Conservation (phyloP, 2,113 vertebrate species). For the Sinocyclocheilus maitianheensis region DNA sequence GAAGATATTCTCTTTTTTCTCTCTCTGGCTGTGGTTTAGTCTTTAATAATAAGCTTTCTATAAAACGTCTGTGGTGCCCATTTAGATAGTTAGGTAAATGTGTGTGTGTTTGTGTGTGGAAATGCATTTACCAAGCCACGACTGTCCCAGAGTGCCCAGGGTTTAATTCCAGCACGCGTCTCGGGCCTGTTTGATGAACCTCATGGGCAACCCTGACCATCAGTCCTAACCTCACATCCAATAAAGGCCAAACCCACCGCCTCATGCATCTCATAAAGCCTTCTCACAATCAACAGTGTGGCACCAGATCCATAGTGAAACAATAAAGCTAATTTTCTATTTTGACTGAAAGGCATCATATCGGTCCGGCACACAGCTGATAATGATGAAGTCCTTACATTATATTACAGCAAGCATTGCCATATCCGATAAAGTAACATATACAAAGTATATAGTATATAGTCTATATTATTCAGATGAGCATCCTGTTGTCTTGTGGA, state of each 20-base stretch:
- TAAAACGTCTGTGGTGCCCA: not conserved
- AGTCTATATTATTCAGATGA: not conserved
- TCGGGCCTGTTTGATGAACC: not conserved
- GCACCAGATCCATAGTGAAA: not conserved
- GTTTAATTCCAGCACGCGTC: not conserved
- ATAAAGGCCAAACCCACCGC: conserved; percentile 11
- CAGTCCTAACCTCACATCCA: conserved; percentile 26
- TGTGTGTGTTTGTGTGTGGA: not conserved
- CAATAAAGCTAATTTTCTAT: not conserved
- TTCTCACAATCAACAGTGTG: not conserved
- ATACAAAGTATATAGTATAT: too few species aligned
- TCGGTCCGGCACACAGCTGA: too few species aligned
- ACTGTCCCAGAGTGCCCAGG: not conserved
- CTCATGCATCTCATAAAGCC: not conserved
- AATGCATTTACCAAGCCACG: not conserved
- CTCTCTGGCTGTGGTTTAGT: too few species aligned
- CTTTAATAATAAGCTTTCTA: too few species aligned
- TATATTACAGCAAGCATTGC: not conserved
- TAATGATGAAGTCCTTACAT: not conserved
- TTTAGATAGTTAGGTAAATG: not conserved
- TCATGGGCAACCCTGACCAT: not conserved
- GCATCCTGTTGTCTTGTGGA: not conserved
- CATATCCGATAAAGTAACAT: not conserved
- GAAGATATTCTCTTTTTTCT: too few species aligned
- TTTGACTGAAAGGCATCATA: not conserved